A percentile compares a stretch with the other conserved stretches of the same genome.
Conservation (phyloP, 2,797 vertebrate genomes). For the Aphelocoma californica region DNA sequence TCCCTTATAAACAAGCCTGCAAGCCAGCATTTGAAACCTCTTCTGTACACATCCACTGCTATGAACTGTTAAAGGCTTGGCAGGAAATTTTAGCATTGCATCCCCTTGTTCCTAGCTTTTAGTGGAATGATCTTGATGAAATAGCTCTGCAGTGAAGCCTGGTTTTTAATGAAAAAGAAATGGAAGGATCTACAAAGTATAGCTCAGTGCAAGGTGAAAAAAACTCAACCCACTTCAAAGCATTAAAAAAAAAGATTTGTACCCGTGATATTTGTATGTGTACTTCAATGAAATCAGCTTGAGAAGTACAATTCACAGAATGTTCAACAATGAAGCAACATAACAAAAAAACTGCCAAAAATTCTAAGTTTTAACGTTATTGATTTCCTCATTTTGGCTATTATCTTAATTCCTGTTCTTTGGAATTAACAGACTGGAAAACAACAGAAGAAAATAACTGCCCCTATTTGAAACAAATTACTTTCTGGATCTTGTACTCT, state of each 20-base stretch:
- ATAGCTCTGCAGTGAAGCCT: neutral
- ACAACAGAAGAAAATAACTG: neutral
- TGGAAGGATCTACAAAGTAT: neutral
- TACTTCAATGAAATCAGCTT: neutral
- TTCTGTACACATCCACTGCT: neutral
- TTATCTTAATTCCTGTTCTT: neutral
- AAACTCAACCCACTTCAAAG: neutral
- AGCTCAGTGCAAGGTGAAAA: neutral
- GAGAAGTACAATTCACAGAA: neutral
- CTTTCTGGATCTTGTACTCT: neutral
- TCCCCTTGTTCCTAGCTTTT: neutral
- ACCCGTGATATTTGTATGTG: rapidly evolving
- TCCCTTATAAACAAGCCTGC: neutral
- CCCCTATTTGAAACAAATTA: neutral
- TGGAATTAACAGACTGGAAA: neutral
- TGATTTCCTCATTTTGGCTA: neutral
- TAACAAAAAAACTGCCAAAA: neutral
- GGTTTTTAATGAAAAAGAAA: neutral
- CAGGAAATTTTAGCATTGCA: neutral
- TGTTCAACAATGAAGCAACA: neutral
- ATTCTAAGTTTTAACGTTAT: neutral
- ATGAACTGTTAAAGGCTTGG: neutral
- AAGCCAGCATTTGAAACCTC: neutral
- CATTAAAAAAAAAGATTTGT: neutral
- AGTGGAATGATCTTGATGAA: neutral